A percentile compares a stretch with the other conserved stretches of the same genome.
These are phyloP conservation scores for Sesia apiformis DNA, from an alignment of 2,888 invertebrate species.

Conservation along the genomic window DNA sequence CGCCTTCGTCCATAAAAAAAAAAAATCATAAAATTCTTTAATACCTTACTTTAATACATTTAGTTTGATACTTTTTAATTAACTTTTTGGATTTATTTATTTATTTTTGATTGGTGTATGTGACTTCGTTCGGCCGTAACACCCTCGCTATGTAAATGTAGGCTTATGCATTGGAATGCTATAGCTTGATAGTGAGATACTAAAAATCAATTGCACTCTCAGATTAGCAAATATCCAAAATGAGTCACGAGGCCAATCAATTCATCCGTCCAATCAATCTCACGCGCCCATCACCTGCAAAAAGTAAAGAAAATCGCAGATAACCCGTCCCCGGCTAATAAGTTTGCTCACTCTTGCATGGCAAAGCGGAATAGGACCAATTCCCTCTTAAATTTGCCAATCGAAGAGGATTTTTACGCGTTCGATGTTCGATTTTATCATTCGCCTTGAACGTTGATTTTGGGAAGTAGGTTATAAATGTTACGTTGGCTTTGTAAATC, in stretches of 20 bases:
- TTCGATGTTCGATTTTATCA: background rate
- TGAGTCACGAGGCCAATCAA: slow-evolving; percentile 45
- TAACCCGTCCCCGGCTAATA: slow-evolving; percentile 51
- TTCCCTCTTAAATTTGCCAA: slow-evolving; percentile 51
- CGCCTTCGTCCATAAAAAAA: too few relatives aligned
- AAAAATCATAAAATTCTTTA: too few relatives aligned
- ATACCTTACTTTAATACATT: too few relatives aligned
- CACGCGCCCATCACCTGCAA: slow-evolving; percentile 46
- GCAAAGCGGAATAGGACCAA: slow-evolving; percentile 58
- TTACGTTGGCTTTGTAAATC: too few relatives aligned
- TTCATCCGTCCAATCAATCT: slow-evolving; percentile 57
- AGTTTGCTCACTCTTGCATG: slow-evolving; percentile 69
- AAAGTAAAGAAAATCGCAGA: slow-evolving; percentile 55
- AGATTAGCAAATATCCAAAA: background rate
- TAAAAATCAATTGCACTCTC: too few relatives aligned
- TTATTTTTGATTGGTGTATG: too few relatives aligned
- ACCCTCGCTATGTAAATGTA: too few relatives aligned
- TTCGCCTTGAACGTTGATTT: background rate
- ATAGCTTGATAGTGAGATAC: too few relatives aligned
- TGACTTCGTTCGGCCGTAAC: too few relatives aligned
- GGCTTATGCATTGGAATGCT: too few relatives aligned
- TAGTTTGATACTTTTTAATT: too few relatives aligned
- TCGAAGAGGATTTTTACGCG: slow-evolving; percentile 24
- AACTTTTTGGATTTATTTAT: too few relatives aligned
- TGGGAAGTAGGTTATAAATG: background rate